phyloP scores from a whole-genome alignment of 2,113 vertebrate genomes.

The Hippopotamus amphibius region DNA sequence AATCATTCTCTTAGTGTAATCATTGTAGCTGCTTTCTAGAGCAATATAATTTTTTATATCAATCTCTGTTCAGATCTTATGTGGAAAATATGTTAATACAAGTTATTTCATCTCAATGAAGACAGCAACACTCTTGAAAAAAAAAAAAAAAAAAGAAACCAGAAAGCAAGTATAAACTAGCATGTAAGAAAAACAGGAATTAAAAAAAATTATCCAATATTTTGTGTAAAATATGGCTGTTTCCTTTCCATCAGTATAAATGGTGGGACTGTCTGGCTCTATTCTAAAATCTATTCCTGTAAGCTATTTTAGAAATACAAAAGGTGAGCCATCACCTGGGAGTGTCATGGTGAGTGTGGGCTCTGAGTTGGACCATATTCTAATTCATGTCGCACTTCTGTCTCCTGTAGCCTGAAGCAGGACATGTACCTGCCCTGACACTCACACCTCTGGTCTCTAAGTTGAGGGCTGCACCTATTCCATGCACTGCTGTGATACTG shows the following conservation, averaged over 20 bases:
- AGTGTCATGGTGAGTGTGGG: rapidly evolving
- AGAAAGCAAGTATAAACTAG: neutral
- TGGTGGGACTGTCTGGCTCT: neutral
- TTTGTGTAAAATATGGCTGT: neutral
- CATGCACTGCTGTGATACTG: too few species aligned
- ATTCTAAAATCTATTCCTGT: too few species aligned
- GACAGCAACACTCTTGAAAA: neutral
- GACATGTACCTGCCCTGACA: rapidly evolving
- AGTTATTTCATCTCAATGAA: neutral
- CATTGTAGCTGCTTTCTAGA: neutral
- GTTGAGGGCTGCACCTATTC: rapidly evolving
- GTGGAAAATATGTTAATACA: neutral
- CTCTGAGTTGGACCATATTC: rapidly evolving
- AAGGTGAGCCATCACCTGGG: rapidly evolving
- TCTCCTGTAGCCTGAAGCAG: too few species aligned
- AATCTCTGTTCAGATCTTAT: neutral
- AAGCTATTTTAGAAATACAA: neutral
- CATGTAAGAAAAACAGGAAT: neutral
- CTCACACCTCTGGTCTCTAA: neutral
- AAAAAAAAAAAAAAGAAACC: neutral
- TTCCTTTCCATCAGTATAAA: neutral
- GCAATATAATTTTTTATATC: neutral
- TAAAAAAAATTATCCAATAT: neutral
- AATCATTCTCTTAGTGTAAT: neutral
- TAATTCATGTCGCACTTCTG: neutral